Evolutionary conservation across 2,797 vertebrate species (phyloP).

Genomic region (Graptemys geographica): DNA sequence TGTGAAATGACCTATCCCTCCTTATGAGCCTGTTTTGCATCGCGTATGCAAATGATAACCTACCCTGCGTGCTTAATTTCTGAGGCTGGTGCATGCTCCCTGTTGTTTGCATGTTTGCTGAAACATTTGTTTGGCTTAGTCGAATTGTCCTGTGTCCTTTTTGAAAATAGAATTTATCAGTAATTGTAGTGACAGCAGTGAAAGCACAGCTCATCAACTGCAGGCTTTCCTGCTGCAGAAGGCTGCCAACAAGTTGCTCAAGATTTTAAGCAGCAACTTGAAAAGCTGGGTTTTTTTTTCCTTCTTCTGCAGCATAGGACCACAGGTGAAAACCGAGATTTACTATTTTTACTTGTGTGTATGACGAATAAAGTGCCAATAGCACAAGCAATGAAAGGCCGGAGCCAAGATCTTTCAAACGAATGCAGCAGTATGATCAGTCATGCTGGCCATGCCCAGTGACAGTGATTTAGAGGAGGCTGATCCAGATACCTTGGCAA

Average conservation of each 20-base stretch:
- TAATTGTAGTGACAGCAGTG: conserved; percentile 4
- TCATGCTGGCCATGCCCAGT: neutral
- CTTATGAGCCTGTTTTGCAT: conserved; percentile 35
- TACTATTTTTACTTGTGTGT: neutral
- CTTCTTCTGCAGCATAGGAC: neutral
- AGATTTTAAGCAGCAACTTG: conserved; percentile 41
- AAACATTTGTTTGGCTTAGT: conserved; percentile 62
- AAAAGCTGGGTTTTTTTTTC: conserved; percentile 9
- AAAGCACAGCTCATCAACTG: conserved; percentile 6
- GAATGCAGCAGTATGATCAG: conserved; percentile 38
- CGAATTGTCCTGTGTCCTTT: conserved; percentile 55
- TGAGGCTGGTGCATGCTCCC: conserved; percentile 33
- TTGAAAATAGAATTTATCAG: conserved; percentile 62
- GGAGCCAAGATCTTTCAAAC: neutral
- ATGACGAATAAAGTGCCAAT: conserved; percentile 20
- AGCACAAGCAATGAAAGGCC: neutral
- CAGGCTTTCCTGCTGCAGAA: conserved; percentile 40
- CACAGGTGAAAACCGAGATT: neutral
- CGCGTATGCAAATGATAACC: conserved; percentile 40
- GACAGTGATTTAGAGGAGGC: conserved; percentile 34
- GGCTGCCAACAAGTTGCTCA: conserved; percentile 6
- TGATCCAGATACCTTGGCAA: conserved; percentile 36
- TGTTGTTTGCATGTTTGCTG: conserved; percentile 68
- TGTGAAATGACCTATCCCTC: neutral
- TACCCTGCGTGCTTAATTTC: conserved; percentile 44